Conservation (phyloP, 2,797 vertebrate genomes). For the Schizopygopsis pylzovi region DNA sequence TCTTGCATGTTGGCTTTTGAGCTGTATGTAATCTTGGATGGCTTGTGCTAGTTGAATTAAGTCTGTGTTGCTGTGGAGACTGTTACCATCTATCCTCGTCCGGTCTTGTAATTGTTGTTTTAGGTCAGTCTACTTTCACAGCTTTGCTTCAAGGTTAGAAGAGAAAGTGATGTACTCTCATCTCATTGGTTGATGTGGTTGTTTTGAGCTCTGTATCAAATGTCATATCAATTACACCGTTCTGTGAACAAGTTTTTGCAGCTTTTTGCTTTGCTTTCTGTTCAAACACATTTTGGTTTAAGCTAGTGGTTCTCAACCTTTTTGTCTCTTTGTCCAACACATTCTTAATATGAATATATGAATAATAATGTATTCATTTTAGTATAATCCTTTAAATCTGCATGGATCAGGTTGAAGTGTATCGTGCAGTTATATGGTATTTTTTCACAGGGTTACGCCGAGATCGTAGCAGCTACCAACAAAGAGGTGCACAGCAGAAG, state of each 20-base stretch:
- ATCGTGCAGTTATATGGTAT: not conserved
- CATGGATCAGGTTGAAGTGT: not conserved
- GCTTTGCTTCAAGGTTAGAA: slow-evolving; percentile 11
- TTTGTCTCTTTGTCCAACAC: not conserved
- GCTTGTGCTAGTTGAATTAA: not conserved
- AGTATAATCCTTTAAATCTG: not conserved
- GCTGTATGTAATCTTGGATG: not conserved
- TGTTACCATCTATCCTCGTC: not conserved
- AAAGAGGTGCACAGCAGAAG: slow-evolving; percentile 73
- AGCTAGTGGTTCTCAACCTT: not conserved
- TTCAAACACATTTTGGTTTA: not conserved
- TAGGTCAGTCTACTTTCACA: not conserved
- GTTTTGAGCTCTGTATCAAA: not conserved
- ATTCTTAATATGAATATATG: not conserved
- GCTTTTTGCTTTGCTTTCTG: slow-evolving; percentile 1
- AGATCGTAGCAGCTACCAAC: slow-evolving; percentile 84
- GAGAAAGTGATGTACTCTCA: not conserved
- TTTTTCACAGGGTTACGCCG: slow-evolving; percentile 77
- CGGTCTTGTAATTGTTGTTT: slow-evolving; percentile 2
- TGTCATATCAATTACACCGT: slow-evolving; percentile 1
- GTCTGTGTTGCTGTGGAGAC: slow-evolving; percentile 43
- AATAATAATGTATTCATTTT: not conserved
- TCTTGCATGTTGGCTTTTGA: not conserved
- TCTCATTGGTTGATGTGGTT: not conserved
- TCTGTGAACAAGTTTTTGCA: not conserved